Conservation (phyloP, 2,888 invertebrate genomes). For the Punctoribates punctum region DNA sequence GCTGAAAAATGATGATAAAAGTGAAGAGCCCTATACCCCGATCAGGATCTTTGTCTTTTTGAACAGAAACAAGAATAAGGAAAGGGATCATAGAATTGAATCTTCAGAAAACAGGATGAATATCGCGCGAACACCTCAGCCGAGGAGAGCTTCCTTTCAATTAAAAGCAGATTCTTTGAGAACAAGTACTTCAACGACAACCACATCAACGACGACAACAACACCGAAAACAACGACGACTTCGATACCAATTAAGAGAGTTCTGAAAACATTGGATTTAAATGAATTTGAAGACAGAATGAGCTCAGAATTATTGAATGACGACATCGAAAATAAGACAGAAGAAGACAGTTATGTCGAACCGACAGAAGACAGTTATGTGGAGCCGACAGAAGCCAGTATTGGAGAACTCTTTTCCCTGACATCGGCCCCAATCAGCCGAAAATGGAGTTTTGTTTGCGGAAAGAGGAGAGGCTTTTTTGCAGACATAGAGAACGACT, state of each 20-base stretch:
- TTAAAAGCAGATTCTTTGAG: background rate
- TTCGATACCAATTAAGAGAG: background rate
- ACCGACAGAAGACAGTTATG: background rate
- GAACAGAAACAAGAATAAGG: background rate
- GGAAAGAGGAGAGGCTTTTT: constrained; percentile 34
- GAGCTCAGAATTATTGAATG: background rate
- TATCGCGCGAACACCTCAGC: background rate
- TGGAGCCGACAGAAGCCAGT: background rate
- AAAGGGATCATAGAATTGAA: background rate
- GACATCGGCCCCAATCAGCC: background rate
- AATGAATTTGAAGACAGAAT: constrained; percentile 6
- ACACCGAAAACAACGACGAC: background rate
- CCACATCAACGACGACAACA: background rate
- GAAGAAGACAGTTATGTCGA: background rate
- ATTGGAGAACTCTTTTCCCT: too few relatives aligned
- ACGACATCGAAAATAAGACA: background rate
- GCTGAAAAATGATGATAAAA: background rate
- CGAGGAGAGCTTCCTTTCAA: background rate
- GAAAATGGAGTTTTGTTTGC: constrained; percentile 23
- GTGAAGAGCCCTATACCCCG: background rate
- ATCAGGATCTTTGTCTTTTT: constrained; percentile 20
- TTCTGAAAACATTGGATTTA: constrained; percentile 11
- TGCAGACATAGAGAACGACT: constrained; percentile 37
- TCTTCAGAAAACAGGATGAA: background rate
- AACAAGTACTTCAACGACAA: background rate